phyloP scores from a whole-genome alignment of 2,888 invertebrate genomes.

The Anticlea derivata region DNA sequence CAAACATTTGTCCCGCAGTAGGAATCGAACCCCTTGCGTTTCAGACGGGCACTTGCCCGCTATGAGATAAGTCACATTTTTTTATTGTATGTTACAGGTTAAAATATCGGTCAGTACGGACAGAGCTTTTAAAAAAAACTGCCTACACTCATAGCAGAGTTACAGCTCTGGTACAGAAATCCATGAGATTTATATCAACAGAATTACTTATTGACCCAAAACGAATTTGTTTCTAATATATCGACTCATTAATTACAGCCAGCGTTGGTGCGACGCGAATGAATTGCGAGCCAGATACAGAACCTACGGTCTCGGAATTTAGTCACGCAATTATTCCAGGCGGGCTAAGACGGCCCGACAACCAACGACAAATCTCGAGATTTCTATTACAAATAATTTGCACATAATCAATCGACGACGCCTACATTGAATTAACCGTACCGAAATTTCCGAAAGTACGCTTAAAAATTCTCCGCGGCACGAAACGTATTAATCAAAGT shows the following conservation, averaged over 20 bases:
- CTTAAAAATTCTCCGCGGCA: constrained; percentile 48
- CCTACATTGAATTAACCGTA: constrained; percentile 35
- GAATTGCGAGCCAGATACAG: constrained; percentile 61
- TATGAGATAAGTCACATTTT: too few relatives aligned
- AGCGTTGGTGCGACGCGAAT: constrained; percentile 58
- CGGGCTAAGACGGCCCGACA: constrained; percentile 47
- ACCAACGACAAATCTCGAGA: constrained; percentile 50
- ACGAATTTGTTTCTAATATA: constrained; percentile 67
- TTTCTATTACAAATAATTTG: constrained; percentile 60
- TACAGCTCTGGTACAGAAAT: constrained; percentile 40
- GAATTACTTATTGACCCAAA: constrained; percentile 58
- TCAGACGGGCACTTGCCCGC: too few relatives aligned
- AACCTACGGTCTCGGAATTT: constrained; percentile 57
- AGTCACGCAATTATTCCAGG: constrained; percentile 67
- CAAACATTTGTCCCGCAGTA: too few relatives aligned
- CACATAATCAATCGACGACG: constrained; percentile 54
- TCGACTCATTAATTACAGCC: constrained; percentile 67
- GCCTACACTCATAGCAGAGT: constrained; percentile 1
- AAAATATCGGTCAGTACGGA: too few relatives aligned
- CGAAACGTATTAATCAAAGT: constrained; percentile 59
- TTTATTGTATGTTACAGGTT: too few relatives aligned
- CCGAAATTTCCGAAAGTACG: constrained; percentile 27
- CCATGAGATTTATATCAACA: constrained; percentile 49
- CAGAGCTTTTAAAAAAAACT: not conserved
- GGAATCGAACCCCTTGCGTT: too few relatives aligned